Conservation (phyloP, 1,140 invertebrate species). For the Cherax quadricarinatus region DNA sequence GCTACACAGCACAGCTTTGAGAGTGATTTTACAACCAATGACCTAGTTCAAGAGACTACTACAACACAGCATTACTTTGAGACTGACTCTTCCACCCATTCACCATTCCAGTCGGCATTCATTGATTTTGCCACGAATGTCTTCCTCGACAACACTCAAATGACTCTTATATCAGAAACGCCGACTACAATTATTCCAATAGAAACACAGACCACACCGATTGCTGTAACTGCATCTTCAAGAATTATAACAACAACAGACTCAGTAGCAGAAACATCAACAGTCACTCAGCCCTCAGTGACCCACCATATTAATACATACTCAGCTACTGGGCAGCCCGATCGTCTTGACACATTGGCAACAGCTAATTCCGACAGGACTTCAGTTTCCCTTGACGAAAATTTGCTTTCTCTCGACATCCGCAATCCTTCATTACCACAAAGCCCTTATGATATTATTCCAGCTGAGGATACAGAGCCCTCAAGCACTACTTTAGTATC, state of each 20-base stretch:
- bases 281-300: not conserved
- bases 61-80: not conserved
- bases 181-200: not conserved
- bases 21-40: not conserved
- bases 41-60: not conserved
- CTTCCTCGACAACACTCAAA: not conserved
- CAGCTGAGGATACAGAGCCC: not conserved
- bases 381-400: not conserved
- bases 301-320: not conserved
- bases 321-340: too few relatives aligned
- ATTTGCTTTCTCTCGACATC: conserved; percentile 23
- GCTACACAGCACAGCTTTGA: not conserved
- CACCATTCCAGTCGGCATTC: conserved; percentile 28
- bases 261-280: not conserved
- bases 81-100: not conserved
- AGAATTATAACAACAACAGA: not conserved
- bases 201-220: not conserved
- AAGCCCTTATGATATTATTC: conserved; percentile 37
- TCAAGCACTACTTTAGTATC: not conserved
- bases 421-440: conserved; percentile 15
- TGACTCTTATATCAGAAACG: not conserved
- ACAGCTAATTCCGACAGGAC: not conserved
- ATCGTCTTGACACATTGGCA: not conserved
- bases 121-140: conserved; percentile 22
- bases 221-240: not conserved